Percentiles rank a stretch among this genome's conserved stretches.
phyloP scores from a whole-genome alignment of 1,140 invertebrate genomes.

The Capitella teleta region DNA sequence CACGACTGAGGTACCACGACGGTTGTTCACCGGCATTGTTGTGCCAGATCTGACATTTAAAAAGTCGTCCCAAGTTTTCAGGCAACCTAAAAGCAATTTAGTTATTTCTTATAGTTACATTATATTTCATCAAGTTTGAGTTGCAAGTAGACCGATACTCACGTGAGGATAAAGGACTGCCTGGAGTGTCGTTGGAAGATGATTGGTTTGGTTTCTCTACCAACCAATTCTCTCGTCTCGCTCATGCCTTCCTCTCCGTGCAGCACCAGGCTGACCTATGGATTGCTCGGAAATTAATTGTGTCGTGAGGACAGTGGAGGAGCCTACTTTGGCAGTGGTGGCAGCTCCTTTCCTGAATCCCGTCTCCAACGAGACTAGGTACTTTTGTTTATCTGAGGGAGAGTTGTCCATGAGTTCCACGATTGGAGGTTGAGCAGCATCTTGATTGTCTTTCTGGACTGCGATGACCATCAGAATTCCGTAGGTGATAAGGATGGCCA shows the following conservation, averaged over 20 bases:
- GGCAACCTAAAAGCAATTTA: constrained; percentile 27
- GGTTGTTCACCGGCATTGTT: constrained; percentile 35
- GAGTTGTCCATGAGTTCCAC: constrained; percentile 36
- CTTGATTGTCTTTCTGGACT: constrained; percentile 40
- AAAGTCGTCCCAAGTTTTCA: constrained; percentile 32
- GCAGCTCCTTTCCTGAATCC: constrained; percentile 34
- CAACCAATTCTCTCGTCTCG: constrained; percentile 38
- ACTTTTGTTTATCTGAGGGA: constrained; percentile 30
- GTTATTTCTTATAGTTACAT: background rate
- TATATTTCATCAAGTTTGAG: background rate
- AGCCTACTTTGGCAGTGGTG: constrained; percentile 36
- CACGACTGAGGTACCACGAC: constrained; percentile 36
- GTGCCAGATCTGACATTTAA: constrained; percentile 40
- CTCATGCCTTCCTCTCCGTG: constrained; percentile 41
- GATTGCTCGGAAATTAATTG: background rate
- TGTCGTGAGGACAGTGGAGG: background rate
- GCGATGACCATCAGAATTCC: constrained; percentile 39
- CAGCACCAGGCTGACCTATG: constrained; percentile 38
- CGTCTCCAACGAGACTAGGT: constrained; percentile 39
- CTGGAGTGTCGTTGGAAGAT: constrained; percentile 38
- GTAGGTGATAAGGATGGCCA: constrained; percentile 40
- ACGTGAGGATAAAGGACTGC: constrained; percentile 38
- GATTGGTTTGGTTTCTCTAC: constrained; percentile 23
- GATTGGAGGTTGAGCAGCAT: constrained; percentile 25
- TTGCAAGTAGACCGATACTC: constrained; percentile 18